Conservation (phyloP, 2,888 invertebrate genomes). For the Chymomyza amoena region DNA sequence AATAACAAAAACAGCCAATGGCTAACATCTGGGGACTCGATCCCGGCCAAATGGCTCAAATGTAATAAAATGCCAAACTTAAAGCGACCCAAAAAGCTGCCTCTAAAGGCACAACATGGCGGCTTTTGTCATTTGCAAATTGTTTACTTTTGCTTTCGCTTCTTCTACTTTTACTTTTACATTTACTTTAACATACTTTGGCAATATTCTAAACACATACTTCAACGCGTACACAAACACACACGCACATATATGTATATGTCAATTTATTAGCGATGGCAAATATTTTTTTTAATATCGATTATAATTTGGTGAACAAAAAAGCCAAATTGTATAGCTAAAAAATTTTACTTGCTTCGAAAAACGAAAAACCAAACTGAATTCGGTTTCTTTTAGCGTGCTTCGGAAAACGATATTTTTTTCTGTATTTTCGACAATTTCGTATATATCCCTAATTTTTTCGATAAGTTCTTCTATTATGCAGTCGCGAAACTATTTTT, state of each 20-base stretch:
- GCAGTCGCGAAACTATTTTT: no score
- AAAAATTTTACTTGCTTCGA: no score
- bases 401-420: no score
- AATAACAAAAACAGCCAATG: neutral
- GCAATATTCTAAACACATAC: neutral
- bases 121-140: conserved; percentile 1
- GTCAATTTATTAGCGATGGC: conserved; percentile 35
- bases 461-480: no score
- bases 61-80: neutral
- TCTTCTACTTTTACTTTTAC: neutral
- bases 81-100: neutral
- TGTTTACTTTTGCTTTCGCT: neutral
- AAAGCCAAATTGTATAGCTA: no score
- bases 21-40: neutral
- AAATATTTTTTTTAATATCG: no score
- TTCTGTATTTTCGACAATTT: no score
- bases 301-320: no score
- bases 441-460: no score
- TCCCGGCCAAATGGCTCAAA: neutral
- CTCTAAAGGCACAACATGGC: neutral
- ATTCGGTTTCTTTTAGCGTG: no score
- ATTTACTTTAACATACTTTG: neutral
- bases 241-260: neutral
- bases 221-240: neutral
- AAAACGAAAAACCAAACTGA: no score